phyloP scores from a whole-genome alignment of 2,797 vertebrate genomes.

The Anguilla marmorata region DNA sequence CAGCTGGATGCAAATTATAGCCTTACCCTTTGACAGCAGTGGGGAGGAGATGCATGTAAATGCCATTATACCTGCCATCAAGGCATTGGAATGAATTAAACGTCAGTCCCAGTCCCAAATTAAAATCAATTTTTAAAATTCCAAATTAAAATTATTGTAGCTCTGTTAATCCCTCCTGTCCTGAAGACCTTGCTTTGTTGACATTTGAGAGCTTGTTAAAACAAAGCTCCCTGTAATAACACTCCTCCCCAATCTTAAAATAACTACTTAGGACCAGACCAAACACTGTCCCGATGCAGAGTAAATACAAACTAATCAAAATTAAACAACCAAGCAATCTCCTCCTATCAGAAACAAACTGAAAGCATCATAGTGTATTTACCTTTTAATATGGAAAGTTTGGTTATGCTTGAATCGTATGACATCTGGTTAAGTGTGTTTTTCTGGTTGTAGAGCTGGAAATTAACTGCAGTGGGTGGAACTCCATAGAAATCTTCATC shows the following conservation, averaged over 20 bases:
- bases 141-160: too few relatives aligned
- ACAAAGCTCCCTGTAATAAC: not conserved
- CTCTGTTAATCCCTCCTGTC: too few relatives aligned
- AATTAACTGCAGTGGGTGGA: too few relatives aligned
- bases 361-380: too few relatives aligned
- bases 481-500: not conserved
- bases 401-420: not conserved
- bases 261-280: not conserved
- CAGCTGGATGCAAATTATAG: slow-evolving; percentile 29
- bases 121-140: too few relatives aligned
- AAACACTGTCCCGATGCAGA: not conserved
- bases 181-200: not conserved
- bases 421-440: too few relatives aligned
- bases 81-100: too few relatives aligned
- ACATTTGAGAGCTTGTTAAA: not conserved
- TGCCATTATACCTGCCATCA: not conserved
- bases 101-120: too few relatives aligned
- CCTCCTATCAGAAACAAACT: too few relatives aligned
- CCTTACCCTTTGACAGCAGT: slow-evolving; percentile 29
- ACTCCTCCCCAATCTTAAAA: not conserved
- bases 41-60: slow-evolving; percentile 18
- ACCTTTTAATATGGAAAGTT: not conserved
- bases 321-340: too few relatives aligned
- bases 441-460: too few relatives aligned
- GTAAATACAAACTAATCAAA: too few relatives aligned